phyloP scores from a whole-genome alignment of 2,113 vertebrate genomes.

The Oncorhynchus gorbuscha region DNA sequence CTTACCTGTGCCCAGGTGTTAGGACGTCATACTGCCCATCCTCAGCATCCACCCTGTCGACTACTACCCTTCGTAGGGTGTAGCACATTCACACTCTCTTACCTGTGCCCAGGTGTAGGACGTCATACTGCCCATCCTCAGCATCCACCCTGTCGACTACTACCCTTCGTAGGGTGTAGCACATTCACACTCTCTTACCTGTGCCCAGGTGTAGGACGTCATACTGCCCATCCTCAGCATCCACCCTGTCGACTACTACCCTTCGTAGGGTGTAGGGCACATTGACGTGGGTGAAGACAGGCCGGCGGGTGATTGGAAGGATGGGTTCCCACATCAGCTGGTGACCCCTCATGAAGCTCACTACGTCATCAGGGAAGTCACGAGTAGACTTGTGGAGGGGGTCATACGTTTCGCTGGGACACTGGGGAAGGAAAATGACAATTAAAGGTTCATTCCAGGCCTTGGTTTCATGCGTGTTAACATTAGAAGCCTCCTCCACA shows the following conservation, averaged over 20 bases:
- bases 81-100: slow-evolving; percentile 40
- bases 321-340: slow-evolving; percentile 88
- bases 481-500: no score
- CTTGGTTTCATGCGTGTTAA: no score
- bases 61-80: slow-evolving; percentile 49
- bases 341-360: slow-evolving; percentile 84
- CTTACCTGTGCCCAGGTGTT: slow-evolving; percentile 86
- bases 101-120: slow-evolving; percentile 89
- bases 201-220: slow-evolving; percentile 85
- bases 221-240: slow-evolving; percentile 68
- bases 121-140: slow-evolving; percentile 70
- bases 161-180: no score
- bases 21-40: slow-evolving; percentile 75
- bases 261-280: slow-evolving; percentile 67
- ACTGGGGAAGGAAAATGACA: slow-evolving; percentile 57
- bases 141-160: slow-evolving; percentile 81
- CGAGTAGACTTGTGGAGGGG: slow-evolving; percentile 79
- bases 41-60: slow-evolving; percentile 78
- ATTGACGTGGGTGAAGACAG: slow-evolving; percentile 71
- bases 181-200: slow-evolving; percentile 63
- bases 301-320: slow-evolving; percentile 73
- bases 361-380: slow-evolving; percentile 84
- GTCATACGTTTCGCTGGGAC: slow-evolving; percentile 85
- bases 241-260: slow-evolving; percentile 82
- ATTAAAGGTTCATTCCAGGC: no score